A percentile compares a stretch with the other conserved stretches of the same genome.
Evolutionary conservation across 2,113 vertebrate species (phyloP).

Genomic region (Eulemur rufifrons): DNA sequence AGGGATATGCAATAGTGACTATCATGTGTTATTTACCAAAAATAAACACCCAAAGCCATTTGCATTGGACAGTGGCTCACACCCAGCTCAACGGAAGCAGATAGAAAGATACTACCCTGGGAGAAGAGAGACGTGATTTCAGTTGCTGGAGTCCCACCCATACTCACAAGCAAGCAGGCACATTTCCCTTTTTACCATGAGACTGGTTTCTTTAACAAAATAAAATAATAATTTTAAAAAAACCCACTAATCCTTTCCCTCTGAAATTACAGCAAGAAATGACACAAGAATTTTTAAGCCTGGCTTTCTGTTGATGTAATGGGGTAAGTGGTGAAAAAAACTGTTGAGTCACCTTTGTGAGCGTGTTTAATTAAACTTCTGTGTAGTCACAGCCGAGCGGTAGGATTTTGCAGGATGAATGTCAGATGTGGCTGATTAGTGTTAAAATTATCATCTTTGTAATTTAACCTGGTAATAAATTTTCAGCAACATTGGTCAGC

Average conservation of each 20-base stretch:
- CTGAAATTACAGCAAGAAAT: background rate
- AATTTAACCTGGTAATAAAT: background rate
- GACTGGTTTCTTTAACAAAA: background rate
- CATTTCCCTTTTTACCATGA: background rate
- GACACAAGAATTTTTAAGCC: background rate
- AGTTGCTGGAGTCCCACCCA: background rate
- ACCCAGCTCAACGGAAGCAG: background rate
- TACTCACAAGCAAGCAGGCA: background rate
- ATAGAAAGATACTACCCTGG: background rate
- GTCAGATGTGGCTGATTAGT: background rate
- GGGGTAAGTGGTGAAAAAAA: background rate
- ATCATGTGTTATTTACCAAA: slow-evolving; percentile 30
- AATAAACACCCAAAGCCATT: slow-evolving; percentile 15
- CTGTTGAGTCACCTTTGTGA: background rate
- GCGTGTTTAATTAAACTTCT: background rate
- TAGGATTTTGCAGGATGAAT: background rate
- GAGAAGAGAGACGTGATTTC: background rate
- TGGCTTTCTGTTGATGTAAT: background rate
- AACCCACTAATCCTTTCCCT: background rate
- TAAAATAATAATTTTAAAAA: background rate
- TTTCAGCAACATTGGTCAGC: background rate
- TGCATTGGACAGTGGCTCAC: background rate
- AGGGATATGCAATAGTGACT: background rate
- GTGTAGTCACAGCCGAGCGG: background rate
- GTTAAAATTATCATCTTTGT: background rate